Percentiles rank a stretch among this genome's conserved stretches.
Evolutionary conservation across 2,113 vertebrate species (phyloP).

Genomic region (Mustela nigripes): DNA sequence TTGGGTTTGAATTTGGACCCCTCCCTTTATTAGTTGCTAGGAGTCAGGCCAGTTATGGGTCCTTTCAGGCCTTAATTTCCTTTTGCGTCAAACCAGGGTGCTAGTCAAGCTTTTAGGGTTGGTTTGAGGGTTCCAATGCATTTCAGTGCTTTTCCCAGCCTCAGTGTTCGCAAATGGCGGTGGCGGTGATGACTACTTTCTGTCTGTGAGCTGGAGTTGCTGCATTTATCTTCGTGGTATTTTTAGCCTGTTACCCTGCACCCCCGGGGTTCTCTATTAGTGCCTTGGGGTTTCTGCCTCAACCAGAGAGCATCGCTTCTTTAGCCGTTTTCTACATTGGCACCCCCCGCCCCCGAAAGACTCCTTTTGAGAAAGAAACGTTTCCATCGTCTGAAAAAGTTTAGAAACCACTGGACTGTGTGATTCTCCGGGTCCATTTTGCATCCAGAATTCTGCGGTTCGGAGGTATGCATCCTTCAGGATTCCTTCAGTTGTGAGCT

Average conservation of each 20-base stretch:
- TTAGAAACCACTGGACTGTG: not conserved
- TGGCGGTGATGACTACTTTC: not conserved
- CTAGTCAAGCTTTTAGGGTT: accelerated
- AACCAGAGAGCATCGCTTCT: not conserved
- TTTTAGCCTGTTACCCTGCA: not conserved
- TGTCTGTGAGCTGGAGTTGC: not conserved
- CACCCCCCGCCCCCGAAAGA: too few relatives aligned
- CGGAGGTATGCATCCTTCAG: not conserved
- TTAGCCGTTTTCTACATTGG: not conserved
- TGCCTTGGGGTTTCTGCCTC: not conserved
- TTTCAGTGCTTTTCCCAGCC: not conserved
- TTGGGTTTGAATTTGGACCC: not conserved
- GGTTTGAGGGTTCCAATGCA: not conserved
- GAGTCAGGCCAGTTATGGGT: not conserved
- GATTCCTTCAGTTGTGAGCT: not conserved
- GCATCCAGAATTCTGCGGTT: not conserved
- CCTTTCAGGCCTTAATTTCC: not conserved
- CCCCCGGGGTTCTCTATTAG: not conserved
- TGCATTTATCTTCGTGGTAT: not conserved
- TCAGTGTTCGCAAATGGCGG: accelerated
- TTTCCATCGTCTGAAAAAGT: not conserved
- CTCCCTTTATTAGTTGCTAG: not conserved
- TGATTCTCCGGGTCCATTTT: not conserved
- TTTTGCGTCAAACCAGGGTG: not conserved
- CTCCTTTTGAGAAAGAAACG: not conserved